A percentile compares a stretch with the other conserved stretches of the same genome.
Evolutionary conservation across 2,888 invertebrate species (phyloP).

Genomic region (Dynastes grantii): DNA sequence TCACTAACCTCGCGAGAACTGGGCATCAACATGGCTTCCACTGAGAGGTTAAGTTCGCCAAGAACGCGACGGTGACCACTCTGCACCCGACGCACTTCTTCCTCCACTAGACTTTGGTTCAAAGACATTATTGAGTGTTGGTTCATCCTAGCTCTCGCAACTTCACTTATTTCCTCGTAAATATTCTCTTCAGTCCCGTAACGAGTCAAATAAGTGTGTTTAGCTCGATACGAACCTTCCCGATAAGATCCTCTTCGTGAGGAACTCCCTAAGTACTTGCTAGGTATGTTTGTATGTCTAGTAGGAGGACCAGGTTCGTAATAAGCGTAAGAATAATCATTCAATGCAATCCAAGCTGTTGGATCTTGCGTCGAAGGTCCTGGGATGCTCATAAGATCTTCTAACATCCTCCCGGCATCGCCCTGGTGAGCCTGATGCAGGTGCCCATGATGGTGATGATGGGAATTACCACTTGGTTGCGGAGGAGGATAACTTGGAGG

Average conservation of each 20-base stretch:
- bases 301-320: constrained; percentile 81
- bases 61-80: constrained; percentile 87
- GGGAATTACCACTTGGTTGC: constrained; percentile 61
- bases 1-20: constrained; percentile 75
- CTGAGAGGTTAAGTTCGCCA: constrained; percentile 89
- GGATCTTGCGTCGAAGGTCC: constrained; percentile 63
- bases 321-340: constrained; percentile 88
- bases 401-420: constrained; percentile 60
- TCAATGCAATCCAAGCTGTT: constrained; percentile 62
- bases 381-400: constrained; percentile 64
- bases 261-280: constrained; percentile 65
- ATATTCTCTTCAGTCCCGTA: constrained; percentile 91
- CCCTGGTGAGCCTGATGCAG: constrained; percentile 9
- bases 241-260: constrained; percentile 66
- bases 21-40: constrained; percentile 93
- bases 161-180: constrained; percentile 85
- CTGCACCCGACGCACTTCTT: constrained; percentile 88
- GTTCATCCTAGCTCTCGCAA: constrained; percentile 63
- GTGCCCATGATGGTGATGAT: constrained; percentile 53
- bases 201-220: constrained; percentile 67
- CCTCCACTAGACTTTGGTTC: constrained; percentile 83
- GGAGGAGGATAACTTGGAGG: constrained; percentile 82
- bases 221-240: constrained; percentile 66
- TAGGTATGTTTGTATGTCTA: constrained; percentile 78
- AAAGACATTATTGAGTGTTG: constrained; percentile 76